Base-by-base conservation (phyloP, 2,888 invertebrate species). In the Ophion ventricosus region DNA sequence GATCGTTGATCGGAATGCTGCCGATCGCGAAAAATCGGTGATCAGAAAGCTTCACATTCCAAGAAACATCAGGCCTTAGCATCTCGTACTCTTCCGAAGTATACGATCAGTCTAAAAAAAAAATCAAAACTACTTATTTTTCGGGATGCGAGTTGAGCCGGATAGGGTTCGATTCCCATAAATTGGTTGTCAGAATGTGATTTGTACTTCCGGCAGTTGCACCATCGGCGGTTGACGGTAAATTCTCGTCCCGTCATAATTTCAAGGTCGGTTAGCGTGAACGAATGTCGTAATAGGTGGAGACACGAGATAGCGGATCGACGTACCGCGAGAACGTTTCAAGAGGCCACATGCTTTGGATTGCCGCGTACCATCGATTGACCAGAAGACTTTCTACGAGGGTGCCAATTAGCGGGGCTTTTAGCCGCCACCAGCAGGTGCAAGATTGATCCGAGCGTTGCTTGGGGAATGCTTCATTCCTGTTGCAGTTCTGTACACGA, bases 261-360 rank as follows among this genome's bases (percentile, higher is more conserved):
- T 89, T 88, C 85, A 83, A 86, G 84, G 86, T 88, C 90, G 90
- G 89, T 90, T 90, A 86, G 85, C 86, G 85, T 86, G 80, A 85
- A 35, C 4, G 35, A 8, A 8, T 35, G 35, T 35, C 35, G 35
- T 35, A 35, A 35, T 35, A 1, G 35, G 35, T 35, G 35, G 1
- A 29, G 35, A 35, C 35, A 82, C 54, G 49, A 57, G 70, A 54
- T 80, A 59, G 76, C 1, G 10, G 25, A 29, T 17, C 17, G 35
- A 20, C 35, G 10, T 23, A 72, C 43, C 40, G 14, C 14, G 49
- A 49, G 49, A 4, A 4, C 2, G 17, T 49, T 49, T 49, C 17
- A 17, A 35, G 5, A 7, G 49, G 1, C 49, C 49, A 3, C 14
- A 14, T 49, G 17, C 17, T 49, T 49, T 14, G 49, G 49, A 49